Conservation (phyloP, 2,113 vertebrate genomes). For the Oncorhynchus nerka region DNA sequence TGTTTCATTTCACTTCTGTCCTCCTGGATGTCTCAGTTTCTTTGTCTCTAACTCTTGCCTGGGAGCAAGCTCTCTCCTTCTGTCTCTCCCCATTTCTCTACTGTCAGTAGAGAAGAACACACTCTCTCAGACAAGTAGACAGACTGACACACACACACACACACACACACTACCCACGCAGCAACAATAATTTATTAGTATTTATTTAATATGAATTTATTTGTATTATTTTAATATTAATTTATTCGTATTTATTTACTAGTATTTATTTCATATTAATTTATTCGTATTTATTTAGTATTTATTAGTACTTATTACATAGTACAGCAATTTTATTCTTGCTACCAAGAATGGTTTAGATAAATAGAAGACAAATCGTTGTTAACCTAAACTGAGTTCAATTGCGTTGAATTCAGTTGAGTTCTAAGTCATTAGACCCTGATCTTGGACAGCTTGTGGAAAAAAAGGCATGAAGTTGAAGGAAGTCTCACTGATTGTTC, state of each 20-base stretch:
- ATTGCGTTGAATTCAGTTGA: too few relatives aligned
- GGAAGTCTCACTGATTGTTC: neutral
- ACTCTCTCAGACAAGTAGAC: too few relatives aligned
- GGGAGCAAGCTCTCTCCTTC: neutral
- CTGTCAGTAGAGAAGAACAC: neutral
- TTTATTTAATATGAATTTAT: neutral
- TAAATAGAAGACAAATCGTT: too few relatives aligned
- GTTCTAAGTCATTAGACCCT: neutral
- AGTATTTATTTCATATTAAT: neutral
- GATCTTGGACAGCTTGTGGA: neutral
- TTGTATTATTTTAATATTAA: too few relatives aligned
- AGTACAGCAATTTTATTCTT: neutral
- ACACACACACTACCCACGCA: too few relatives aligned
- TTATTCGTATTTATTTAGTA: too few relatives aligned
- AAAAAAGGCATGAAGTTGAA: neutral
- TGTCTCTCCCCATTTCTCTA: neutral
- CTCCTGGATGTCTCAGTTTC: neutral
- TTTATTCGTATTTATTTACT: too few relatives aligned
- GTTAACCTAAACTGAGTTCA: too few relatives aligned
- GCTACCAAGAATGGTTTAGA: neutral
- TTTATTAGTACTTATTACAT: neutral
- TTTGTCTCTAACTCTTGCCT: neutral
- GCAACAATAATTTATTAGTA: too few relatives aligned
- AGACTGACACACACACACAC: too few relatives aligned
- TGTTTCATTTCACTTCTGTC: conserved; percentile 24